These are phyloP conservation scores for Callionymus lyra DNA, from an alignment of 2,113 vertebrate genomes.

Conservation along the genomic window DNA sequence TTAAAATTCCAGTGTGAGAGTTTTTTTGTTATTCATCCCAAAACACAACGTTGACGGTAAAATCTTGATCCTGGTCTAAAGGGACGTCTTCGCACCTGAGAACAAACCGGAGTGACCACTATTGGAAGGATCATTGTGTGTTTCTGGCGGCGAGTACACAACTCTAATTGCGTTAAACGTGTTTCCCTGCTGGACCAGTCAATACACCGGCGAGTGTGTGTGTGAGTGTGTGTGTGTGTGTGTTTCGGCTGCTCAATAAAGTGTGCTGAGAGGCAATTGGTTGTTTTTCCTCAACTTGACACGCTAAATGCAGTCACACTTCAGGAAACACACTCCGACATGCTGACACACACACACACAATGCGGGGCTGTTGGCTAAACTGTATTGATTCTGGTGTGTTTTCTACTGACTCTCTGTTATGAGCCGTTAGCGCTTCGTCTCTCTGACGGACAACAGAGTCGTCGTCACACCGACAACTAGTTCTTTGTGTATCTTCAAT, in stretches of 20 bases:
- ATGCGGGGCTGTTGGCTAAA: slow-evolving; percentile 38
- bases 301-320: slow-evolving; percentile 55
- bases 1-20: no score
- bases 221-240: slow-evolving; percentile 16
- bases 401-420: slow-evolving; percentile 50
- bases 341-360: neutral
- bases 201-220: slow-evolving; percentile 38
- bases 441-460: slow-evolving; percentile 22
- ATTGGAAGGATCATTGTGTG: slow-evolving; percentile 39
- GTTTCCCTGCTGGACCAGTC: slow-evolving; percentile 45
- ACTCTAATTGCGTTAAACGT: slow-evolving; percentile 57
- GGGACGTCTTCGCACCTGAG: slow-evolving; percentile 44
- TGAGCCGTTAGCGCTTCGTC: slow-evolving; percentile 43
- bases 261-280: slow-evolving; percentile 53
- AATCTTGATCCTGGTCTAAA: no score
- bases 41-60: no score
- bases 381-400: slow-evolving; percentile 51
- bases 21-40: no score
- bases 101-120: slow-evolving; percentile 24
- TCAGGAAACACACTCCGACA: slow-evolving; percentile 41
- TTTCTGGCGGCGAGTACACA: slow-evolving; percentile 43
- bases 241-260: slow-evolving; percentile 54
- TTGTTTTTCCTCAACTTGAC: slow-evolving; percentile 63
- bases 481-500: no score
- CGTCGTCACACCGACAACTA: no score